phyloP scores from a whole-genome alignment of 2,797 vertebrate genomes.

The Chaunax sp. region DNA sequence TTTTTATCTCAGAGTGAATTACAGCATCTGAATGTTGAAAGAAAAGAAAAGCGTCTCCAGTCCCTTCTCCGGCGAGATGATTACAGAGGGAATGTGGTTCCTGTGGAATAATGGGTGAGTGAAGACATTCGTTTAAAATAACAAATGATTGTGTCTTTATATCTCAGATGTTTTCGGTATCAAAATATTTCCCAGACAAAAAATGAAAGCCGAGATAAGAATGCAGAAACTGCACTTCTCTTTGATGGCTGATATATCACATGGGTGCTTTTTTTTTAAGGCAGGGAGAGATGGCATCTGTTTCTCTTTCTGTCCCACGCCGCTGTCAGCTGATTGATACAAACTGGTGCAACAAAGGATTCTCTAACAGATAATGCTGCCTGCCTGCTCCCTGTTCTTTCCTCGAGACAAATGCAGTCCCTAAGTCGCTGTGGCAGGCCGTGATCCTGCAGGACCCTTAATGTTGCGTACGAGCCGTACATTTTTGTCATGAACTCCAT shows the following conservation, averaged over 20 bases:
- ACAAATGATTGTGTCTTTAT: neutral
- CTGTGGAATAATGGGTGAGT: neutral
- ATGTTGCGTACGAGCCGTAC: conserved; percentile 46
- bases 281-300: conserved; percentile 32
- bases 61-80: neutral
- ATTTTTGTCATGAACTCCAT: conserved; percentile 71
- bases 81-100: neutral
- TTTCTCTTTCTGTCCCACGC: conserved; percentile 39
- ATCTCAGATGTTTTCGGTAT: neutral
- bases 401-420: conserved; percentile 63
- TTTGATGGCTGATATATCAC: conserved; percentile 16
- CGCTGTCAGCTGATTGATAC: conserved; percentile 67
- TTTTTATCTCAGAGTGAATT: conserved; percentile 16
- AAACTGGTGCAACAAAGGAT: conserved; percentile 45
- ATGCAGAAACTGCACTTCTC: neutral
- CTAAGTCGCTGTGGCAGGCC: conserved; percentile 68
- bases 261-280: conserved; percentile 2
- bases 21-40: neutral
- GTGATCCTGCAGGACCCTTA: conserved; percentile 72
- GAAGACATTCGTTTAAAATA: neutral
- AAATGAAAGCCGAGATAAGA: neutral
- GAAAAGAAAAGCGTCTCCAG: too few species aligned
- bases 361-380: conserved; percentile 9
- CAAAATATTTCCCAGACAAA: conserved; percentile 4
- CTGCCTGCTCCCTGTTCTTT: conserved; percentile 34